Conservation (phyloP, 2,888 invertebrate genomes). For the Polylopha cassiicola region DNA sequence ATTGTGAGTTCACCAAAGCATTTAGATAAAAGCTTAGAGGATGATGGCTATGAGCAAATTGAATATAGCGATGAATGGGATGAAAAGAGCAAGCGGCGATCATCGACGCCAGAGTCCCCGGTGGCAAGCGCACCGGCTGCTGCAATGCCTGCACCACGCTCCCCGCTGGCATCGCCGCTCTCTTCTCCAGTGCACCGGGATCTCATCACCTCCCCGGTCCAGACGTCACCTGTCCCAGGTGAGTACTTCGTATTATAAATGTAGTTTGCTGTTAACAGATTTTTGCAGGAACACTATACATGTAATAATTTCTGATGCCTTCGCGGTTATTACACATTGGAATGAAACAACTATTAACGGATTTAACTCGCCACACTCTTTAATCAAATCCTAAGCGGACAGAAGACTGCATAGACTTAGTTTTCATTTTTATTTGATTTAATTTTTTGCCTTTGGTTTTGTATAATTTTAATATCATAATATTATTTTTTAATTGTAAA, state of each 20-base stretch:
- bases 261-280: too few species aligned
- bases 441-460: too few species aligned
- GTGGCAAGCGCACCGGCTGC: slow-evolving; percentile 43
- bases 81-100: slow-evolving; percentile 56
- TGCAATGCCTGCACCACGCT: slow-evolving; percentile 38
- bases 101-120: slow-evolving; percentile 63
- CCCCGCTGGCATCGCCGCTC: slow-evolving; percentile 57
- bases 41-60: slow-evolving; percentile 54
- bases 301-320: too few species aligned
- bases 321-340: too few species aligned
- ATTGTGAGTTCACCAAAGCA: slow-evolving; percentile 40
- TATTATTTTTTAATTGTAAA: too few species aligned
- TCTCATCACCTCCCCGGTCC: slow-evolving; percentile 42
- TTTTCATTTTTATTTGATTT: too few species aligned
- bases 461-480: too few species aligned
- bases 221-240: slow-evolving; percentile 54
- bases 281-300: too few species aligned
- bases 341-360: too few species aligned
- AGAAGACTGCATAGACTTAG: too few species aligned
- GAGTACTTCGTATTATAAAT: slow-evolving; percentile 30
- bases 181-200: slow-evolving; percentile 59
- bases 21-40: slow-evolving; percentile 36
- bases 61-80: slow-evolving; percentile 58
- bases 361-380: too few species aligned
- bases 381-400: too few species aligned